phyloP scores from a whole-genome alignment of 1,140 invertebrate species.

The Hypothenemus hampei region DNA sequence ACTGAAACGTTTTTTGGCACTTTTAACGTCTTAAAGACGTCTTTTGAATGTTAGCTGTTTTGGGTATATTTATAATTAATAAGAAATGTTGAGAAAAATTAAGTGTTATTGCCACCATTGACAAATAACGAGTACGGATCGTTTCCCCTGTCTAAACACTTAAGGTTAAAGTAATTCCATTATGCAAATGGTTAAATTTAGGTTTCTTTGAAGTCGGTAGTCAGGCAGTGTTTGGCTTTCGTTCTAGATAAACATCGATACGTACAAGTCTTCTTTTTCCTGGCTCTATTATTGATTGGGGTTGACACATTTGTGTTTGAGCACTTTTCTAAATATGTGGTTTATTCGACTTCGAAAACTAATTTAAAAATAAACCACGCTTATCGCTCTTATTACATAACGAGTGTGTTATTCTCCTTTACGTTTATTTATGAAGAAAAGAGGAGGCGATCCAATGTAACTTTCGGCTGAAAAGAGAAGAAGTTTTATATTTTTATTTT shows the following conservation, averaged over 20 bases:
- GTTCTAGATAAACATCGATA: constrained; percentile 20
- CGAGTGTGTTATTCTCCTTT: neutral
- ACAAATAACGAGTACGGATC: neutral
- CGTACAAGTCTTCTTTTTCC: constrained; percentile 8
- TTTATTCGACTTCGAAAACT: constrained; percentile 9
- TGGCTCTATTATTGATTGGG: constrained; percentile 18
- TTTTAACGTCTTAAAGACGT: too few relatives aligned
- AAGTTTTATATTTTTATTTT: constrained; percentile 12
- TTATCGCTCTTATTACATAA: constrained; percentile 5
- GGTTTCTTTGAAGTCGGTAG: constrained; percentile 16
- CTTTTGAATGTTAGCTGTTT: too few relatives aligned
- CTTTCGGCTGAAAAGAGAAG: constrained; percentile 6
- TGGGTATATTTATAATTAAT: too few relatives aligned
- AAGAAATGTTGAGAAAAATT: neutral
- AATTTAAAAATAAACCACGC: constrained; percentile 16
- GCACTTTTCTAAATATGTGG: too few relatives aligned
- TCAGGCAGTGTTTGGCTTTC: constrained; percentile 10
- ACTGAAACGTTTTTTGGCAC: too few relatives aligned
- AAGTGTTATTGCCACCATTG: neutral
- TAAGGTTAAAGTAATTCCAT: constrained; percentile 14
- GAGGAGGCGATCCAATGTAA: constrained; percentile 1
- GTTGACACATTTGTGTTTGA: constrained; percentile 17
- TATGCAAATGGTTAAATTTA: constrained; percentile 21
- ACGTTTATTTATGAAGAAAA: neutral
- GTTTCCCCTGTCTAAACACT: constrained; percentile 14